A percentile compares a stretch with the other conserved stretches of the same genome.
Conservation (phyloP, 2,797 vertebrate genomes). For the Enteromius mattozi region DNA sequence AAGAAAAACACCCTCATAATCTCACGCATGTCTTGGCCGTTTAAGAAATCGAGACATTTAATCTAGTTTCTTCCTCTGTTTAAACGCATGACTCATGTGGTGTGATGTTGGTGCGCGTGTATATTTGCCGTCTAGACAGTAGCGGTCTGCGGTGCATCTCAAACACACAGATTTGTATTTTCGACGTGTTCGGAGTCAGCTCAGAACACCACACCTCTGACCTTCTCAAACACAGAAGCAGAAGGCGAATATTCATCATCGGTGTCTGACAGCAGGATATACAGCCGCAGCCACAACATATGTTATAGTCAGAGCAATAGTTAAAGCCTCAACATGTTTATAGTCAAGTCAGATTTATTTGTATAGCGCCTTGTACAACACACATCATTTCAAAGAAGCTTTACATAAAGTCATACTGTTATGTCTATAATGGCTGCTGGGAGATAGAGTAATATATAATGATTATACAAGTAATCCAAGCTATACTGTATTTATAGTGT, state of each 20-base stretch:
- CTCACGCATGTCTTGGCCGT: neutral
- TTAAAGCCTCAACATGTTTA: neutral
- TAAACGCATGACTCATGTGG: neutral
- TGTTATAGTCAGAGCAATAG: neutral
- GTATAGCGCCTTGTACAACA: neutral
- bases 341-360: neutral
- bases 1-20: slow-evolving; percentile 27
- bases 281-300: neutral
- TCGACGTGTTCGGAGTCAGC: slow-evolving; percentile 4
- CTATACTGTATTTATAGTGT: neutral
- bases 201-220: slow-evolving; percentile 19
- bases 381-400: neutral
- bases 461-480: neutral
- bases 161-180: slow-evolving; percentile 41
- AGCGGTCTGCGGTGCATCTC: slow-evolving; percentile 23
- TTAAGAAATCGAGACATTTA: slow-evolving; percentile 23
- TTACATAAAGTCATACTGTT: neutral
- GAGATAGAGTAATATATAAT: neutral
- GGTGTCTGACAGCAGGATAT: slow-evolving; percentile 11
- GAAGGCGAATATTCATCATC: slow-evolving; percentile 48
- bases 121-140: slow-evolving; percentile 38
- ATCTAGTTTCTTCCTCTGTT: neutral
- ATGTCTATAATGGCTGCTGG: slow-evolving; percentile 2
- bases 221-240: slow-evolving; percentile 37
- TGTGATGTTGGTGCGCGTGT: neutral